phyloP scores from a whole-genome alignment of 1,140 invertebrate genomes.

The Solenopsis fugax region DNA sequence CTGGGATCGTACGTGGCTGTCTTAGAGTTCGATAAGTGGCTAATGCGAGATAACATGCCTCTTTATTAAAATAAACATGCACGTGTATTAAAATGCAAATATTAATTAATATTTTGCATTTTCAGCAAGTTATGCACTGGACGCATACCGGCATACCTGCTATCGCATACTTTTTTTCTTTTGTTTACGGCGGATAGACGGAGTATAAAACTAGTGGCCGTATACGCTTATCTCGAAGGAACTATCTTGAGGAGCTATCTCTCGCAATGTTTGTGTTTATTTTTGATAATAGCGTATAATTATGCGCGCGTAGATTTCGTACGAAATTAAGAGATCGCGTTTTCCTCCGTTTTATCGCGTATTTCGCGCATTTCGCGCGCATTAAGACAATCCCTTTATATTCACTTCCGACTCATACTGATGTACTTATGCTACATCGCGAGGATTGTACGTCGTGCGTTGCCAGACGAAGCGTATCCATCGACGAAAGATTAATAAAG shows the following conservation, averaged over 20 bases:
- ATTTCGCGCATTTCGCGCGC: too few species aligned
- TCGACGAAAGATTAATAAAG: background rate
- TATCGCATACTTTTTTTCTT: background rate
- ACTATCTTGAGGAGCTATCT: conserved; percentile 1
- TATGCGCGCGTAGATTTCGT: background rate
- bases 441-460: background rate
- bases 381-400: too few species aligned
- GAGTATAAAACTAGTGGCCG: background rate
- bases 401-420: background rate
- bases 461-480: background rate
- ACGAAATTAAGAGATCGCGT: background rate
- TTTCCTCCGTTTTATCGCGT: background rate
- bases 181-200: background rate
- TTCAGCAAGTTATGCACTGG: background rate
- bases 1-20: background rate
- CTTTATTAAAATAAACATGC: background rate
- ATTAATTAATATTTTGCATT: conserved; percentile 7
- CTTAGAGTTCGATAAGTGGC: background rate
- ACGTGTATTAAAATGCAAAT: background rate
- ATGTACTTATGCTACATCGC: background rate
- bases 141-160: background rate
- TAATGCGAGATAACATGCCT: background rate
- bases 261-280: background rate
- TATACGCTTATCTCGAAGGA: background rate
- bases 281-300: background rate